Conservation (phyloP, 2,113 vertebrate genomes). For the Condylura cristata region DNA sequence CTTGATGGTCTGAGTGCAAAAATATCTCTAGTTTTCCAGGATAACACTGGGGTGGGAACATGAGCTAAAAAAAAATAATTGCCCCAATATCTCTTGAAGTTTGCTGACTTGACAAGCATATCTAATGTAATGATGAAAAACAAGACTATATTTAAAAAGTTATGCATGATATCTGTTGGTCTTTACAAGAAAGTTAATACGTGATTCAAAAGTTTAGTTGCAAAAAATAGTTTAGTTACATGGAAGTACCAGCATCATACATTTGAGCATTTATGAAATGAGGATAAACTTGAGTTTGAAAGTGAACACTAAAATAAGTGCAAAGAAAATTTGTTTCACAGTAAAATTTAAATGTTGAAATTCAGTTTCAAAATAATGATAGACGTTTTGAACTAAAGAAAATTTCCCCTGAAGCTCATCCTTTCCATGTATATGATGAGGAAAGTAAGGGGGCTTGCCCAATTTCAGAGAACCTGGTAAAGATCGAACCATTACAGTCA, state of each 20-base stretch:
- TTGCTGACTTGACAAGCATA: neutral
- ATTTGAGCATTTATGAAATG: neutral
- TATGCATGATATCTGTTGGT: neutral
- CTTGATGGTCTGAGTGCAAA: neutral
- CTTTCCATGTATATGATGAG: neutral
- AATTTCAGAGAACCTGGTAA: neutral
- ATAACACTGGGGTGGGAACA: neutral
- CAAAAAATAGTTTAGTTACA: neutral
- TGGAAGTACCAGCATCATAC: neutral
- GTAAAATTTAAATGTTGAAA: constrained; percentile 19
- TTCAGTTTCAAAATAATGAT: neutral
- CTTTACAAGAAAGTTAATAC: neutral
- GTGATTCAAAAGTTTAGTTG: neutral
- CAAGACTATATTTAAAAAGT: neutral
- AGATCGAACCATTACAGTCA: neutral
- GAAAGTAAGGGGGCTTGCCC: neutral
- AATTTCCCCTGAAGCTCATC: neutral
- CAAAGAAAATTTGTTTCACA: neutral
- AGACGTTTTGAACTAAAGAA: neutral
- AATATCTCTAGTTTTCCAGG: neutral
- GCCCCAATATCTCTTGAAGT: neutral
- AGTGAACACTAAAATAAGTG: neutral
- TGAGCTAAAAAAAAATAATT: neutral
- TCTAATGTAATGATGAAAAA: constrained; percentile 8
- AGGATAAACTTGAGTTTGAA: neutral